Percentiles rank a stretch among this genome's conserved stretches.
These are phyloP conservation scores for Dasysyrphus tricinctus DNA, from an alignment of 2,888 invertebrate genomes.

Conservation along the genomic window DNA sequence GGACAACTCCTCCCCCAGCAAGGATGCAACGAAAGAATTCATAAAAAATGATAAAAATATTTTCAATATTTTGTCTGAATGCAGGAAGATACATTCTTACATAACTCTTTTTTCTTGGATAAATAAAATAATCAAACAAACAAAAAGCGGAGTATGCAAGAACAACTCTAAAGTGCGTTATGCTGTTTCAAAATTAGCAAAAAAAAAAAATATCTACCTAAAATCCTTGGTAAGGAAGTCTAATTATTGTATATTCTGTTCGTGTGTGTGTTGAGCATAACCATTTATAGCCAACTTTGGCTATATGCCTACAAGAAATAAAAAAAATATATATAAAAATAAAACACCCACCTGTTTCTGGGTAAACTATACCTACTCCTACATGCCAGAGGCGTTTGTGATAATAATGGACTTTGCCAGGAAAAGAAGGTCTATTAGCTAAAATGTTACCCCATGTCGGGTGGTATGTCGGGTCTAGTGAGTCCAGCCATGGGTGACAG, in stretches of 20 bases:
- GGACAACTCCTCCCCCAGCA: neutral
- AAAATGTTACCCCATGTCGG: conserved; percentile 34
- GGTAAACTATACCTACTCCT: neutral
- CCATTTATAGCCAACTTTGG: conserved; percentile 17
- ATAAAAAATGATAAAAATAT: conserved; percentile 11
- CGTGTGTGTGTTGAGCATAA: conserved; percentile 50
- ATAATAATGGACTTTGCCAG: conserved; percentile 20
- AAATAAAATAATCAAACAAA: neutral
- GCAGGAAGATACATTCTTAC: conserved; percentile 53
- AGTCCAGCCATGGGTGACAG: conserved; percentile 40
- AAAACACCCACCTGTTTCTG: conserved; percentile 68
- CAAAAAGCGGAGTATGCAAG: no score
- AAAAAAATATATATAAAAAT: conserved; percentile 2
- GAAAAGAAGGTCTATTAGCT: conserved; percentile 42
- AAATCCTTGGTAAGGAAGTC: conserved; percentile 20
- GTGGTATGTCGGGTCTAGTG: neutral
- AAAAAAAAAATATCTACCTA: neutral
- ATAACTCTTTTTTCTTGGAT: conserved; percentile 49
- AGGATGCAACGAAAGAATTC: conserved; percentile 13
- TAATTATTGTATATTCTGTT: neutral
- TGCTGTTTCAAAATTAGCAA: conserved; percentile 3
- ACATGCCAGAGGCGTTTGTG: neutral
- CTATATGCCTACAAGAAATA: neutral
- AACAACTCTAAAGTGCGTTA: conserved; percentile 16
- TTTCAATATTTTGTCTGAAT: neutral